These are phyloP conservation scores for Rousettus madagascariensis DNA, from an alignment of 2,797 vertebrate genomes.

Conservation along the genomic window DNA sequence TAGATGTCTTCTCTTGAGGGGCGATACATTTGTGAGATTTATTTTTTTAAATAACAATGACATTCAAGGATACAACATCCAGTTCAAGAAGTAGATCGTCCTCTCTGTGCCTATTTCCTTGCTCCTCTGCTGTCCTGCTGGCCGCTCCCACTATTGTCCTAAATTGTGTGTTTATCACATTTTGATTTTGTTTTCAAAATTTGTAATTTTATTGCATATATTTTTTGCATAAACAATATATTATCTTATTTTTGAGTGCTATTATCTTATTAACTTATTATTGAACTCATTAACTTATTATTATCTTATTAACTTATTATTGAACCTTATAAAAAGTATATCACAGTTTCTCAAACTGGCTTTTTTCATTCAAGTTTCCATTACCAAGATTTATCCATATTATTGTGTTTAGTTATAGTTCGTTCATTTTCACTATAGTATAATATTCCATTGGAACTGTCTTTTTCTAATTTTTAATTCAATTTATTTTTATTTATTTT, in stretches of 20 bases:
- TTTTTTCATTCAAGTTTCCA: background rate
- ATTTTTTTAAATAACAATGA: background rate
- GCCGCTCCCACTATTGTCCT: background rate
- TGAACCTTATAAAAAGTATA: background rate
- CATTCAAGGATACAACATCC: background rate
- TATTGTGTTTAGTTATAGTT: background rate
- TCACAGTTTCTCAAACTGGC: background rate
- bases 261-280: background rate
- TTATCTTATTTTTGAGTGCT: background rate
- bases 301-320: background rate
- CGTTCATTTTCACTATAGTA: background rate
- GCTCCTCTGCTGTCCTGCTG: background rate
- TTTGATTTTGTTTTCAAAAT: background rate
- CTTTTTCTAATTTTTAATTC: background rate
- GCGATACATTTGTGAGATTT: background rate
- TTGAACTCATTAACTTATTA: background rate
- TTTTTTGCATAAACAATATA: background rate
- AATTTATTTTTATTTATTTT: too few species aligned
- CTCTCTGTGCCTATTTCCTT: background rate
- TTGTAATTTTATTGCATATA: background rate
- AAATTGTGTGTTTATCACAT: background rate
- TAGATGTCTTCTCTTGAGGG: background rate
- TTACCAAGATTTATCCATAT: background rate
- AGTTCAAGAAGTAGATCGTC: background rate
- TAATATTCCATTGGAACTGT: background rate